Percentiles rank a stretch among this genome's conserved stretches.
These are phyloP conservation scores for Gonatopus flavifemur DNA, from an alignment of 1,140 invertebrate species.

Conservation along the genomic window DNA sequence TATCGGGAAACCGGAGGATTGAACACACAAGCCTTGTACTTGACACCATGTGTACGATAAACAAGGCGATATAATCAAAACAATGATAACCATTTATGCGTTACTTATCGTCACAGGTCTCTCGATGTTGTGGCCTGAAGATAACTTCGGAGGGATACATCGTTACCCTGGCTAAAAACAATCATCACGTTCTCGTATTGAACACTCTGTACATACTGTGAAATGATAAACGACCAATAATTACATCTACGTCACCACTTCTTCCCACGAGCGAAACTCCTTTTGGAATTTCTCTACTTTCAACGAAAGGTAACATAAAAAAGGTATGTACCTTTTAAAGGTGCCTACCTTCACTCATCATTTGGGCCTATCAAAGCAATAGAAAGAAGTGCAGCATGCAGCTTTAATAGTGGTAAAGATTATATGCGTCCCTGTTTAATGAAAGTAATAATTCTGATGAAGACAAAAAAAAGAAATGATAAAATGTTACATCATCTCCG, in stretches of 20 bases:
- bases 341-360: too few species aligned
- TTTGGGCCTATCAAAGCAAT: slow-evolving; percentile 56
- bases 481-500: slow-evolving; percentile 42
- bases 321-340: slow-evolving; percentile 30
- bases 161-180: slow-evolving; percentile 96
- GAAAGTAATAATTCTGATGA: slow-evolving; percentile 37
- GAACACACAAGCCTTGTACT: too few species aligned
- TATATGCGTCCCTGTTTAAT: slow-evolving; percentile 48
- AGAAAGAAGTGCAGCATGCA: slow-evolving; percentile 43
- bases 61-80: too few species aligned
- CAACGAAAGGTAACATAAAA: slow-evolving; percentile 38
- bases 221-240: slow-evolving; percentile 51
- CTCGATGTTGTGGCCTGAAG: slow-evolving; percentile 94
- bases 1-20: too few species aligned
- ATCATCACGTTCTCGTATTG: slow-evolving; percentile 95
- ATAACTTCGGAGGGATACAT: slow-evolving; percentile 95
- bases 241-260: slow-evolving; percentile 35
- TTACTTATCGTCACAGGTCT: slow-evolving; percentile 85
- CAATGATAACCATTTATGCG: too few species aligned
- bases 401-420: slow-evolving; percentile 43
- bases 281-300: slow-evolving; percentile 31
- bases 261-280: slow-evolving; percentile 29
- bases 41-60: too few species aligned
- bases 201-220: slow-evolving; percentile 92
- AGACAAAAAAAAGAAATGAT: slow-evolving; percentile 24